Evolutionary conservation across 2,113 vertebrate genomes (phyloP).

Genomic region (Xenopus laevis): DNA sequence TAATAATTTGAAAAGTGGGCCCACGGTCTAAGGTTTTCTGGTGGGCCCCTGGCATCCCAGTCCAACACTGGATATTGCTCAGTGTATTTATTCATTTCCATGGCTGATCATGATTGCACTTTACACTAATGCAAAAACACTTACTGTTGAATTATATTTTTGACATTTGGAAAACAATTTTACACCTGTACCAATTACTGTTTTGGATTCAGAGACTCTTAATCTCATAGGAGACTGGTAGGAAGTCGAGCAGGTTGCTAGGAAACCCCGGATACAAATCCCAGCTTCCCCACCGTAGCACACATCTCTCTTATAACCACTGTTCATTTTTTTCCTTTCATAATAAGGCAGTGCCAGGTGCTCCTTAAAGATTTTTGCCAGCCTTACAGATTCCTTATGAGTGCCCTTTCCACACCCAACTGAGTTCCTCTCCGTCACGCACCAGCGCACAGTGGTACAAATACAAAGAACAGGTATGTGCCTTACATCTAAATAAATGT

Average conservation of each 20-base stretch:
- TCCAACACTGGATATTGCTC: too few species aligned
- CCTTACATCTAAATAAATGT: too few species aligned
- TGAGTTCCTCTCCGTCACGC: too few species aligned
- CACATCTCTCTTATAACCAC: background rate
- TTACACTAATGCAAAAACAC: too few species aligned
- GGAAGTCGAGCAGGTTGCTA: conserved; percentile 6
- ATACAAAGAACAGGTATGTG: background rate
- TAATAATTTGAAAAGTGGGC: too few species aligned
- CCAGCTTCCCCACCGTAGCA: background rate
- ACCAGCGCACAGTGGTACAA: background rate
- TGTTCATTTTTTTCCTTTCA: background rate
- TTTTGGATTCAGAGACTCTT: background rate
- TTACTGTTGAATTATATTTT: too few species aligned
- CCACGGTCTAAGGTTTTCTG: too few species aligned
- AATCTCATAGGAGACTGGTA: background rate
- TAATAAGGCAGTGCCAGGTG: background rate
- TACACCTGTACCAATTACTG: too few species aligned
- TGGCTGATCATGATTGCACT: too few species aligned
- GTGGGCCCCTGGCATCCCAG: too few species aligned
- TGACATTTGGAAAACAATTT: too few species aligned
- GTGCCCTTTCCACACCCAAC: background rate
- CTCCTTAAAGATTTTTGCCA: background rate
- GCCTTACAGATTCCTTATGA: background rate
- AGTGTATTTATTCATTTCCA: too few species aligned
- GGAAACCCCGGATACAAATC: conserved; percentile 30